Evolutionary conservation across 1,140 invertebrate genomes (phyloP).

Genomic region (Rhopalosiphum padi): DNA sequence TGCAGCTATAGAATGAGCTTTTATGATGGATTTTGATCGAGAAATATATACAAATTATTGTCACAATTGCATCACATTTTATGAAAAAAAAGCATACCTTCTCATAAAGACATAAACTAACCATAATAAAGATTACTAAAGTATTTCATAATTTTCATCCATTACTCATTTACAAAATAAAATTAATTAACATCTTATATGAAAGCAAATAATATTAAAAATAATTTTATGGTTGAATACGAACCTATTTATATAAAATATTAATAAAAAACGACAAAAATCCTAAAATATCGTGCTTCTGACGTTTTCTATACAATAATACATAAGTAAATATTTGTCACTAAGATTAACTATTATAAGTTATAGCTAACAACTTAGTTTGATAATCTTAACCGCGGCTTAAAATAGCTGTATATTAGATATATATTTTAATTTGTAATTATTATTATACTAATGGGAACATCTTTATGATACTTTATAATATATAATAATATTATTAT

Average conservation of each 20-base stretch:
- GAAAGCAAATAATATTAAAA: neutral
- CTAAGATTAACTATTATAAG: neutral
- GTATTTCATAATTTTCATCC: neutral
- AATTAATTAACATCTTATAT: neutral
- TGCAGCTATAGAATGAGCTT: neutral
- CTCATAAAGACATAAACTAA: neutral
- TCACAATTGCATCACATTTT: neutral
- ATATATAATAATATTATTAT: neutral
- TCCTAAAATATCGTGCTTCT: neutral
- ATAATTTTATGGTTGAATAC: neutral
- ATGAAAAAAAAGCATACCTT: neutral
- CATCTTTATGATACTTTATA: neutral
- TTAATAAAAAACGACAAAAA: neutral
- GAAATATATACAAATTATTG: slow-evolving; percentile 11
- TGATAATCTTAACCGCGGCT: neutral
- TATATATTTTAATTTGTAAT: neutral
- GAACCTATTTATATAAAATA: neutral
- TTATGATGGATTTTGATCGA: neutral
- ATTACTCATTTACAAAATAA: neutral
- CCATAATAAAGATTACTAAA: neutral
- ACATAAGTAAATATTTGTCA: neutral
- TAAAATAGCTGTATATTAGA: no score
- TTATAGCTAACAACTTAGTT: neutral
- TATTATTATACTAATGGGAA: neutral
- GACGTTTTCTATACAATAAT: neutral